Conservation (phyloP, 2,888 invertebrate genomes). For the Euclidia mi region DNA sequence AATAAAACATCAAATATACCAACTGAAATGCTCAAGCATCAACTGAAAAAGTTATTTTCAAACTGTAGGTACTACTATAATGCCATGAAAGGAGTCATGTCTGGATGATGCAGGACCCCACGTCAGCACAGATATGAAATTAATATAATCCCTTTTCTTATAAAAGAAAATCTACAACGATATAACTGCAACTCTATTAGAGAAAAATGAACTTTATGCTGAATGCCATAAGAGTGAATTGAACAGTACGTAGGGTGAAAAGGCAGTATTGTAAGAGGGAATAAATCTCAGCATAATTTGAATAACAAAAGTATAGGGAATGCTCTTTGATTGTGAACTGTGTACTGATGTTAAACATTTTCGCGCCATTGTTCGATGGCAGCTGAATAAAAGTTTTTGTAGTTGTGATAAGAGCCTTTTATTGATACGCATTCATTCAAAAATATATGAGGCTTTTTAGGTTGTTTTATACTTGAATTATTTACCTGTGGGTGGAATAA, state of each 20-base stretch:
- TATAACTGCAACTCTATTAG: neutral
- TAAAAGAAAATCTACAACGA: constrained; percentile 35
- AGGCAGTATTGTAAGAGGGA: constrained; percentile 35
- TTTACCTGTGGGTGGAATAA: neutral
- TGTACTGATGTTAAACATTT: constrained; percentile 38
- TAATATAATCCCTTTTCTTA: constrained; percentile 56
- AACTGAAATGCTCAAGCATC: constrained; percentile 7
- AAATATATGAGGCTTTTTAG: neutral
- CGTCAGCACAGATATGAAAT: constrained; percentile 53
- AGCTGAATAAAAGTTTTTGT: constrained; percentile 36
- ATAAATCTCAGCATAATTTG: constrained; percentile 55
- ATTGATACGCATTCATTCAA: constrained; percentile 12
- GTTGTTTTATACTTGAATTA: neutral
- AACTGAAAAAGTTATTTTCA: constrained; percentile 33
- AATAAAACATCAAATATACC: constrained; percentile 16
- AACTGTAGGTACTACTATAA: constrained; percentile 38
- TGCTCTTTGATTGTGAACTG: constrained; percentile 50
- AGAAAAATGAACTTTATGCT: constrained; percentile 15
- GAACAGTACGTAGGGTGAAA: constrained; percentile 13
- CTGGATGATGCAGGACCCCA: constrained; percentile 43
- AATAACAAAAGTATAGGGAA: constrained; percentile 55
- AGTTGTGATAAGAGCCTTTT: no score
- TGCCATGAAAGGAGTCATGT: constrained; percentile 45
- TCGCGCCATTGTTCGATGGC: constrained; percentile 38
- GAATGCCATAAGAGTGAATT: fast-evolving